These are phyloP conservation scores for Emydoidea blandingii DNA, from an alignment of 2,797 vertebrate species.

Conservation along the genomic window DNA sequence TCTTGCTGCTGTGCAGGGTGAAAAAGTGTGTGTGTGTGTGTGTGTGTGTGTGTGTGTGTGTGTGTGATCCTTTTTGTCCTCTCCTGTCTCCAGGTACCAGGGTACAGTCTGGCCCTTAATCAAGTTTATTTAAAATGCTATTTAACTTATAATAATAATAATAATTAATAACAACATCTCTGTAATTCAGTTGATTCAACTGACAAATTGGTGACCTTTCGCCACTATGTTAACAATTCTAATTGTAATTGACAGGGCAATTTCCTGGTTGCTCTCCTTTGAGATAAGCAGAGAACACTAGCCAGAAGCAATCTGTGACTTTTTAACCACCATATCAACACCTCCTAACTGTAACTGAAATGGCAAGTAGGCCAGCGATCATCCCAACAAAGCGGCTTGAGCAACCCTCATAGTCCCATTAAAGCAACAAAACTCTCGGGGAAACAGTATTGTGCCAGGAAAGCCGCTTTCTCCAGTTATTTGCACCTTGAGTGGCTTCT, in stretches of 20 bases:
- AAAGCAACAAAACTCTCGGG: neutral
- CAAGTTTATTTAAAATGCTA: constrained; percentile 2
- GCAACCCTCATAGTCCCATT: neutral
- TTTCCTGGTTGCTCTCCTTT: neutral
- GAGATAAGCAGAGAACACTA: neutral
- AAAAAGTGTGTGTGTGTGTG: neutral
- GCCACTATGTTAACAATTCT: constrained; percentile 4
- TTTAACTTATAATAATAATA: neutral
- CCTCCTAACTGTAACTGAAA: neutral
- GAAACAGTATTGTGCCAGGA: neutral
- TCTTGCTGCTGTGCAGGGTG: neutral
- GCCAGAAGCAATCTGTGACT: constrained; percentile 31
- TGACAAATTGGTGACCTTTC: constrained; percentile 57
- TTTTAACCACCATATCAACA: neutral
- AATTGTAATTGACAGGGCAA: constrained; percentile 54
- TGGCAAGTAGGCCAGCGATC: neutral
- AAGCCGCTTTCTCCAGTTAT: neutral
- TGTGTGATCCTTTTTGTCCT: neutral
- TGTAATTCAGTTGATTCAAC: constrained; percentile 8
- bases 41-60: neutral
- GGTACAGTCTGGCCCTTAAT: constrained; percentile 5
- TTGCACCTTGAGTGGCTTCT: neutral
- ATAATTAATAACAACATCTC: neutral
- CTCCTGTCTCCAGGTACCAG: neutral
- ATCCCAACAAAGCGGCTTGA: neutral